These are phyloP conservation scores for Synodontis membranacea DNA, from an alignment of 2,113 vertebrate genomes.

Conservation along the genomic window DNA sequence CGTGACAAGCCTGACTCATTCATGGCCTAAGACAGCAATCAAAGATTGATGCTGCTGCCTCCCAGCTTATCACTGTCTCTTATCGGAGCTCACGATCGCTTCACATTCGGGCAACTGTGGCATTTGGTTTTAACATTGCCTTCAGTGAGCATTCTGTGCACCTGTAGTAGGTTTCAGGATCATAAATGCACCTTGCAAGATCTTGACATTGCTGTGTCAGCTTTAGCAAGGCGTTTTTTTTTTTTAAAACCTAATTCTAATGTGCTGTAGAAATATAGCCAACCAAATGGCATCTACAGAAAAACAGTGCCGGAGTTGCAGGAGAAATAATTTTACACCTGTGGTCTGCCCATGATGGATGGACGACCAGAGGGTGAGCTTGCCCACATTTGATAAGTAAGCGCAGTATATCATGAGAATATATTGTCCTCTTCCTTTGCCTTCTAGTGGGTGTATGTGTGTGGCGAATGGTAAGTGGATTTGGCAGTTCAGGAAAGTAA, in stretches of 20 bases:
- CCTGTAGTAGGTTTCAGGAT: background rate
- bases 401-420: slow-evolving; percentile 37
- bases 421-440: slow-evolving; percentile 3
- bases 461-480: slow-evolving; percentile 5
- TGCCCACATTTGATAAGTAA: slow-evolving; percentile 31
- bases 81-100: background rate
- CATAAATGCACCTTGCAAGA: background rate
- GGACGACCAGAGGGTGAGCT: slow-evolving; percentile 17
- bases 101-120: background rate
- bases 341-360: slow-evolving; percentile 37
- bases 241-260: background rate
- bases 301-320: background rate
- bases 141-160: background rate
- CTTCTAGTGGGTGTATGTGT: background rate
- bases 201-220: background rate
- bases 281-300: slow-evolving; percentile 20
- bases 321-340: slow-evolving; percentile 9
- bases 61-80: slow-evolving; percentile 7
- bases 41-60: slow-evolving; percentile 45
- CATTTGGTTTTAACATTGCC: slow-evolving; percentile 1
- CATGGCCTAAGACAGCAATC: slow-evolving; percentile 23
- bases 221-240: background rate
- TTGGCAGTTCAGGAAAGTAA: slow-evolving; percentile 31
- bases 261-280: background rate
- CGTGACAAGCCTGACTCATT: slow-evolving; percentile 27